Evolutionary conservation across 2,888 invertebrate species (phyloP), one percentile per base, ranked within the genome.

Genomic region (Steinernema hermaphroditum): DNA sequence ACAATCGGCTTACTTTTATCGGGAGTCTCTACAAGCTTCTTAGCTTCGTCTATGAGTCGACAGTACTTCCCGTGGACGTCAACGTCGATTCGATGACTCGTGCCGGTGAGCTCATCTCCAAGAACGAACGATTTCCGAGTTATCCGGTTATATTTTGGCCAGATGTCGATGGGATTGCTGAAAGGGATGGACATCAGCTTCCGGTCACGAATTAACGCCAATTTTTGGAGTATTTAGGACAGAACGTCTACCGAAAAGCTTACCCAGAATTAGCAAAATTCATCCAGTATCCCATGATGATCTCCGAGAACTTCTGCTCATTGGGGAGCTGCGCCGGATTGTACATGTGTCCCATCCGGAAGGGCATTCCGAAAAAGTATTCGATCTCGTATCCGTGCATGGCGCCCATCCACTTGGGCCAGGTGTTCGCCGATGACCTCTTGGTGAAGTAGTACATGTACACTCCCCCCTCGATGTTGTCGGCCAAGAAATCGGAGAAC

Each of bases 351-450:
- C 93, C 92, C 90, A 91, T 91, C 89, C 95, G 93, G 84, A 95
- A 89, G 0, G 96, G 96, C 87, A 94, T 93, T 1, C 97, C 97
- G 87, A 97, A 96, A 81, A 96, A 93, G 89, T 95, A 97, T 88
- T 94, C 94, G 87, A 97, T 94, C 89, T 97, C 97, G 87, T 97
- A 96, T 0, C 94, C 97, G 84, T 97, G 97, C 91, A 97, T 92
- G 76, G 96, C 96, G 0, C 97, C 97, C 96, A 96, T 96, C 96
- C 97, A 97, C 87, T 93, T 92, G 32, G 96, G 96, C 97, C 97
- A 97, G 49, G 94, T 90, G 85, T 94, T 94, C 70, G 92, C 92
- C 4, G 86, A 81, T 19, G 87, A 83, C 46, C 85, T 82, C 74
- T 81, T 82, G 0, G 83, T 84, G 73, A 86, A 86, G 71, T 86